Evolutionary conservation across 2,797 vertebrate genomes (phyloP).

Genomic region (Spea hammondii): DNA sequence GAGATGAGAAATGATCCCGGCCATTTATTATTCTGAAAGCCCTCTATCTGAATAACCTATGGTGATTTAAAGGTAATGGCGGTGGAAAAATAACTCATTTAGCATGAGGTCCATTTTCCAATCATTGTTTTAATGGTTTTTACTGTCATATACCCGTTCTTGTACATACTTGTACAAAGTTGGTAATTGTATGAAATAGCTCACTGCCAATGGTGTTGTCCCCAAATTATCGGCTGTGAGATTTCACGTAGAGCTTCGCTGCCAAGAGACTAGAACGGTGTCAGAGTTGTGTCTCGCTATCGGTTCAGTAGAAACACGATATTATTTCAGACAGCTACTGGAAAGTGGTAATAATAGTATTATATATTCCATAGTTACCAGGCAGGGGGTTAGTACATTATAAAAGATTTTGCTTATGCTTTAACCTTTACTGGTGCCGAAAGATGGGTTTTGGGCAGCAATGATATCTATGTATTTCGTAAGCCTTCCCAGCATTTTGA

Average conservation of each 20-base stretch:
- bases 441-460: too few species aligned
- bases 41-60: conserved; percentile 65
- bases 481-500: too few species aligned
- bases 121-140: conserved; percentile 65
- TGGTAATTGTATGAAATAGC: conserved; percentile 57
- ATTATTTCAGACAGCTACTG: too few species aligned
- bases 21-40: conserved; percentile 67
- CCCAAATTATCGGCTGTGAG: not conserved
- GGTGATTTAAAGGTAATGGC: conserved; percentile 69
- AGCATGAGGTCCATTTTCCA: conserved; percentile 63
- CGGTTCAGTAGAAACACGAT: too few species aligned
- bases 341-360: too few species aligned
- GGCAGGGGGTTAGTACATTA: too few species aligned
- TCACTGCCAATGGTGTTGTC: conserved; percentile 34
- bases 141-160: conserved; percentile 58
- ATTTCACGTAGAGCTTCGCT: not conserved
- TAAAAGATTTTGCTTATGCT: too few species aligned
- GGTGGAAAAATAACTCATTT: conserved; percentile 70
- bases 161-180: conserved; percentile 57
- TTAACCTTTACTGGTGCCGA: too few species aligned
- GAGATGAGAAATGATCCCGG: conserved; percentile 70
- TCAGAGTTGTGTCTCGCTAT: not conserved
- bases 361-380: too few species aligned
- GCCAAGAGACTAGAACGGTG: not conserved
- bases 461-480: too few species aligned